A percentile compares a stretch with the other conserved stretches of the same genome.
phyloP scores from a whole-genome alignment of 1,140 invertebrate genomes.

The Melipona quadrifasciata region DNA sequence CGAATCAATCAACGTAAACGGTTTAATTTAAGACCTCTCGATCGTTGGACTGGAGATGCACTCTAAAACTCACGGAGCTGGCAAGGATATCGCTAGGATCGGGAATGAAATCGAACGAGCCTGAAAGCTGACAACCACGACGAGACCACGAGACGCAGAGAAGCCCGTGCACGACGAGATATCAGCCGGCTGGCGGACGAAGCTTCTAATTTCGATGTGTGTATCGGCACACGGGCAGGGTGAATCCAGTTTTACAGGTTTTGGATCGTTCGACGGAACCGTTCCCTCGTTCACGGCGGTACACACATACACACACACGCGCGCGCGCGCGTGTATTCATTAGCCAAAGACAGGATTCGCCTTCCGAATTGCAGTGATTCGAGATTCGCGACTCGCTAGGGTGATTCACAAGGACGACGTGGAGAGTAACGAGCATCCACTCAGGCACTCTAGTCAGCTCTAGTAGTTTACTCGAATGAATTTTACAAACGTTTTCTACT shows the following conservation, averaged over 20 bases:
- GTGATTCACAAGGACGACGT: not conserved
- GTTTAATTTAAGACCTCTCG: too few relatives aligned
- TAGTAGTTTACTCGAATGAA: not conserved
- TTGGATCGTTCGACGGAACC: slow-evolving; percentile 58
- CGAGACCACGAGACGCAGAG: slow-evolving; percentile 7
- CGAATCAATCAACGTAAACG: too few relatives aligned
- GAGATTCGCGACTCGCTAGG: not conserved
- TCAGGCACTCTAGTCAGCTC: too few relatives aligned
- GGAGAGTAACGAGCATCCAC: too few relatives aligned
- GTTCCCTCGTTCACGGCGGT: slow-evolving; percentile 36
- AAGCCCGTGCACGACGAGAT: slow-evolving; percentile 50
- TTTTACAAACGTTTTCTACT: too few relatives aligned
- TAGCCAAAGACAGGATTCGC: slow-evolving; percentile 27
- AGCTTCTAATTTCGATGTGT: slow-evolving; percentile 56
- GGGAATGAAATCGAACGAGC: slow-evolving; percentile 45
- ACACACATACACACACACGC: not conserved
- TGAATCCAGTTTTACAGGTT: slow-evolving; percentile 68
- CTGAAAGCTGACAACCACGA: not conserved
- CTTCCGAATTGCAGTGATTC: slow-evolving; percentile 25
- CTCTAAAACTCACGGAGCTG: not conserved
- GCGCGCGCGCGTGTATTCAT: too few relatives aligned
- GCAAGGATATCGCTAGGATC: not conserved
- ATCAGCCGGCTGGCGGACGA: slow-evolving; percentile 29
- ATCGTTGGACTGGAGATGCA: too few relatives aligned
- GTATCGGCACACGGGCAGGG: slow-evolving; percentile 48